Evolutionary conservation across 2,113 vertebrate species (phyloP).

Genomic region (Microtus montanus): DNA sequence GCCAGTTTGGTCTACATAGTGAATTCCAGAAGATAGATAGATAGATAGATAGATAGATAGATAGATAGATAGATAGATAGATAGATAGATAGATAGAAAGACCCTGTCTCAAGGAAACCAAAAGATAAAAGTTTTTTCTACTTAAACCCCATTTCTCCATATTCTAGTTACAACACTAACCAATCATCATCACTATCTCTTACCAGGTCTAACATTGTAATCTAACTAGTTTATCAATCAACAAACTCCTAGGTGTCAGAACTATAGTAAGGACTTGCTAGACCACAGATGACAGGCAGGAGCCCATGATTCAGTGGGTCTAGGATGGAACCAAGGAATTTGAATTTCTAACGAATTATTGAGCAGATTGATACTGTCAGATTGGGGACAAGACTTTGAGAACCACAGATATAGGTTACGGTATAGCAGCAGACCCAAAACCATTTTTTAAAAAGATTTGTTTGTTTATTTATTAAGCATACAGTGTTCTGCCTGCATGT

Average conservation of each 20-base stretch:
- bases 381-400: background rate
- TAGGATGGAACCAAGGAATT: background rate
- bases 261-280: background rate
- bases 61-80: background rate
- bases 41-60: no score
- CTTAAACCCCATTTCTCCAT: background rate
- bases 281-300: background rate
- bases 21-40: background rate
- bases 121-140: background rate
- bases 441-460: background rate
- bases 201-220: background rate
- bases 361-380: background rate
- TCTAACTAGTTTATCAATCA: background rate
- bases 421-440: background rate
- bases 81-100: background rate
- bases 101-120: background rate
- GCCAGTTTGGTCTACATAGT: background rate
- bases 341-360: background rate
- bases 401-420: background rate
- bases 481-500: no score
- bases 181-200: background rate
- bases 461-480: no score
- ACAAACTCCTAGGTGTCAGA: background rate
- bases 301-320: background rate
- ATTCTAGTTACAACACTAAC: background rate